A percentile compares a stretch with the other conserved stretches of the same genome.
These are phyloP conservation scores for Ips typographus DNA, from an alignment of 1,140 invertebrate species.

Conservation along the genomic window DNA sequence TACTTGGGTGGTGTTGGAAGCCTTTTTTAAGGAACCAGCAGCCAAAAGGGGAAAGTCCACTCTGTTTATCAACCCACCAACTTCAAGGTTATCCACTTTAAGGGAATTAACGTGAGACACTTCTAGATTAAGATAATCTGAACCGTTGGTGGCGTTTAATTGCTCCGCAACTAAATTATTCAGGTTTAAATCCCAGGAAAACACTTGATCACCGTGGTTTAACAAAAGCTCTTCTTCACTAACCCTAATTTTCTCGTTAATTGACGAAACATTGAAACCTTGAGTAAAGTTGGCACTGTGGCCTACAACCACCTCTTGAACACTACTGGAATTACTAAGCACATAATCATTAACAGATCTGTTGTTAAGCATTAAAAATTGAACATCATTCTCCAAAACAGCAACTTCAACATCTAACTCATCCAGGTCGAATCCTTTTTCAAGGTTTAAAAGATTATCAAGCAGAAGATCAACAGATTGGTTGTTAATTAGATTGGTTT, in stretches of 20 bases:
- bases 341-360: too few relatives aligned
- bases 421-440: conserved; percentile 34
- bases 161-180: too few relatives aligned
- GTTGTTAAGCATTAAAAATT: too few relatives aligned
- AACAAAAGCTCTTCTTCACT: conserved; percentile 39
- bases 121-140: conserved; percentile 7
- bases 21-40: conserved; percentile 44
- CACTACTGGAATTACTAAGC: too few relatives aligned
- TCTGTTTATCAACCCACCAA: conserved; percentile 48
- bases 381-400: too few relatives aligned
- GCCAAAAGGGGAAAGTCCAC: conserved; percentile 44
- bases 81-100: conserved; percentile 39
- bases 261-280: too few relatives aligned
- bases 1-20: too few relatives aligned
- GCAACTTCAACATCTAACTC: not conserved
- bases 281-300: too few relatives aligned
- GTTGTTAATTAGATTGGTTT: conserved; percentile 28
- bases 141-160: too few relatives aligned
- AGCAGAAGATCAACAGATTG: conserved; percentile 35
- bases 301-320: conserved; percentile 23
- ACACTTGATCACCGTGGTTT: conserved; percentile 40
- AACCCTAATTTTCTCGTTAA: conserved; percentile 37
- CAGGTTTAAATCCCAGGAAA: too few relatives aligned
- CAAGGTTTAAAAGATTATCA: conserved; percentile 39
- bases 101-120: conserved; percentile 10